Conservation (phyloP, 2,888 invertebrate species). For the Rhagonycha fulva region DNA sequence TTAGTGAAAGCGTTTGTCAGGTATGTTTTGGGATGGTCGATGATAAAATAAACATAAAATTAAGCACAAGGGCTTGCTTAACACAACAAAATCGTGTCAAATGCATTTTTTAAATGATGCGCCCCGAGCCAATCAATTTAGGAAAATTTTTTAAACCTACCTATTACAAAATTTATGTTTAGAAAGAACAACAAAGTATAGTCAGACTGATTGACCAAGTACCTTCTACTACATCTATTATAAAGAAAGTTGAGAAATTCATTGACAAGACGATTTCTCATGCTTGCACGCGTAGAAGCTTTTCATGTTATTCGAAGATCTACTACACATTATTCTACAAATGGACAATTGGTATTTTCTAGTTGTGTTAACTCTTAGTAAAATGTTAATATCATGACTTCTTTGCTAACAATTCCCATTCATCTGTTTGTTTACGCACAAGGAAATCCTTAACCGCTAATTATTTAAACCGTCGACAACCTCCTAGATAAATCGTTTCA, state of each 20-base stretch:
- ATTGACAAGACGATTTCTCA: constrained; percentile 19
- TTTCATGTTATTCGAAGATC: constrained; percentile 13
- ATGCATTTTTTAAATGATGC: background rate
- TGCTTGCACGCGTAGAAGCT: constrained; percentile 16
- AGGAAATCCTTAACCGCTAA: constrained; percentile 15
- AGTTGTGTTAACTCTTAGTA: constrained; percentile 22
- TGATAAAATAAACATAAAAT: background rate
- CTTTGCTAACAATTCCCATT: constrained; percentile 25
- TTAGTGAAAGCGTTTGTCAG: background rate
- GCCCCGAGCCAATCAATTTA: background rate
- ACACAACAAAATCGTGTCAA: background rate
- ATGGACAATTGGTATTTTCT: constrained; percentile 27
- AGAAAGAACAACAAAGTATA: background rate
- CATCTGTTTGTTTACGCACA: constrained; percentile 22
- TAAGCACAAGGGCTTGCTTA: background rate
- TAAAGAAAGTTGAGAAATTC: constrained; percentile 17
- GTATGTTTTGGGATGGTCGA: background rate
- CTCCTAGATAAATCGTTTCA: constrained; percentile 3
- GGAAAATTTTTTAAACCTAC: background rate
- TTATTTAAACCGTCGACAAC: constrained; percentile 13
- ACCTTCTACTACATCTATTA: constrained; percentile 7
- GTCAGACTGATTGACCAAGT: constrained; percentile 7
- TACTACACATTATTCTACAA: constrained; percentile 18
- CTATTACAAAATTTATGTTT: background rate
- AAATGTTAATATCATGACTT: constrained; percentile 26